Evolutionary conservation across 2,797 vertebrate species (phyloP).

Genomic region (Melanotaenia boesemani): DNA sequence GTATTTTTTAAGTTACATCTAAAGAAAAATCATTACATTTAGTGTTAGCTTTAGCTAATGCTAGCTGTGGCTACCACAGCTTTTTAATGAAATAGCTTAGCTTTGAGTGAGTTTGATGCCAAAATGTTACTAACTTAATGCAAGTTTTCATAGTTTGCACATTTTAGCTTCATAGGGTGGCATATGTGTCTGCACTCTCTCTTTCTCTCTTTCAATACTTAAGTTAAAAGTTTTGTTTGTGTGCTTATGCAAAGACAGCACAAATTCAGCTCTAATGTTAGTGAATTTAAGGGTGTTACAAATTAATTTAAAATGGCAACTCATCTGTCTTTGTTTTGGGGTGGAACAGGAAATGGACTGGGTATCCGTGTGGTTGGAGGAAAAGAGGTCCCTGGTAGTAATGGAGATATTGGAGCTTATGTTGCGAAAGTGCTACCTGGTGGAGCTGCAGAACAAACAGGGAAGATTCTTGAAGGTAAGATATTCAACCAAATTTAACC

Average conservation of each 20-base stretch:
- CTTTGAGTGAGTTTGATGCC: neutral
- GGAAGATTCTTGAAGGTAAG: conserved; percentile 97
- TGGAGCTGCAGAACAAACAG: conserved; percentile 94
- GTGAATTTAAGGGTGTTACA: neutral
- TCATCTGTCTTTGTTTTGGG: conserved; percentile 27
- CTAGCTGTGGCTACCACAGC: neutral
- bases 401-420: conserved; percentile 95
- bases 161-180: neutral
- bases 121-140: neutral
- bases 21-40: too few species aligned
- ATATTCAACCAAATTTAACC: neutral
- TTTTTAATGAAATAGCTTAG: neutral
- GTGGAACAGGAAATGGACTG: conserved; percentile 84
- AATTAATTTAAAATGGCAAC: neutral
- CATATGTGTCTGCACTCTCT: neutral
- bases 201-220: neutral
- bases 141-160: neutral
- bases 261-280: neutral
- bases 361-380: conserved; percentile 96
- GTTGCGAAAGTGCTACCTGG: conserved; percentile 97
- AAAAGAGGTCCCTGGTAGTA: conserved; percentile 94
- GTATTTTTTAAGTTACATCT: too few species aligned
- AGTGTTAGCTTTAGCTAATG: neutral
- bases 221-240: neutral
- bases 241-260: neutral